Base-by-base conservation (phyloP, 2,113 vertebrate genomes). In the Pseudorectes ferrugineus region DNA sequence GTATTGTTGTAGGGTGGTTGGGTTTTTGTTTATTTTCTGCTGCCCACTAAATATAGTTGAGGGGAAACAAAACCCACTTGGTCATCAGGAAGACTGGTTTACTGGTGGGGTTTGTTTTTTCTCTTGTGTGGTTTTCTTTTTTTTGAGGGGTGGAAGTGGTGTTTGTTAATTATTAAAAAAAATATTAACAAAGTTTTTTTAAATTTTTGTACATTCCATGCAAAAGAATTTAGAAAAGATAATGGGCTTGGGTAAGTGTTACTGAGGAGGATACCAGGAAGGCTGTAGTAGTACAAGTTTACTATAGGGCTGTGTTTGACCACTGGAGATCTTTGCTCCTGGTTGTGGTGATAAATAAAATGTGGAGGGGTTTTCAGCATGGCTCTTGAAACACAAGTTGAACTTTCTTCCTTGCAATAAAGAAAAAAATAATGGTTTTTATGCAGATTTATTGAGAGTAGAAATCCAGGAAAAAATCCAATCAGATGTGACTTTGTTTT, bases 111-210 rank as follows among this genome's bases (percentile, higher is more conserved):
- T 48, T 59, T 38, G 3, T 2, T n/a, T 10, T 45, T 45, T 19
- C 9, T 9, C 24, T 38, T 62, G 22, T 19, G 45, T 31, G 51
- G 6, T 43, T 36, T 43, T 24, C 2, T 45, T 26, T n/a, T 72
- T 40, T 57, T 36, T 8, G 10, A 11, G 11, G 19, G 55, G 29
- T 8, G 16, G 57, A 31, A 12, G 33, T 49, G 28, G 6, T 10
- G 4, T 20, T 62, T 23, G 2, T 88, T 38, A 45, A 24, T 36
- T 33, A 49, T n/a, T n/a, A 12, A 14, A 49, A 46, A 49, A 25
- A 5, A 12, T 6, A 15, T 2, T 4, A 9, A 31, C 6, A 23
- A 42, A 17, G 35, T 1, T 3, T 7, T 19, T 11, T 4, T 11
- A 45, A 29, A 26, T 13, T 31, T 40, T 73, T 49, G 23, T 38